Base-by-base conservation (phyloP, 2,888 invertebrate genomes). In the Drosophila prolongata region DNA sequence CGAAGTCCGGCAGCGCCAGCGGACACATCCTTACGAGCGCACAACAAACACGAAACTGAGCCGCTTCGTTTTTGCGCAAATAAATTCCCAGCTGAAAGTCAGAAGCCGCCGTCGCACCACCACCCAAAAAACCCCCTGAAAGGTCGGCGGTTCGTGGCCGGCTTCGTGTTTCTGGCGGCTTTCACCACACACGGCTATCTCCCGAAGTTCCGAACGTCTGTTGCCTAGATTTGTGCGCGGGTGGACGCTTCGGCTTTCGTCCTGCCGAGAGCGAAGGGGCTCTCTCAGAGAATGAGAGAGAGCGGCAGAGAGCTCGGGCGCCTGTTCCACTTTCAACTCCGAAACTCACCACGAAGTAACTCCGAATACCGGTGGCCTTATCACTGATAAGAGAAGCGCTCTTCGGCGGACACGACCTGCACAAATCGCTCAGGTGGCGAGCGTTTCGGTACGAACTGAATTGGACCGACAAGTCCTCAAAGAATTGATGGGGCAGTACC, bases 41-140 rank as follows among this genome's bases (percentile, higher is more conserved):
- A 90, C 90, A 85, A 88, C 87, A 89, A 91, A 91, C 90, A 91
- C 91, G 91, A 90, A 90, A 91, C 91, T 91, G 88, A 91, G 84
- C 67, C 75, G 61, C 84, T 82, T 89, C 87, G 89, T 86, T 89
- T 79, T 90, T 83, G 80, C 88, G 72, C 79, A 78, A 86, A 87
- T 81, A 79, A 84, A 82, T 85, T 81, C 58, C 58, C 58, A 59
- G 58, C 53, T 52, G 10, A 50, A 76, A 77, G 72, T 74, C 79
- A 77, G 69, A 67, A 47, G 58, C 56, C 50, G 44, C 56, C 55
- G 44, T 16, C 30, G 44, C 14, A 47, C 50, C 53, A 50, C 50
- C 61, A 57, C 43, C 53, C 42, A 24, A 9, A 13, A n/a, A 16
- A 43, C 50, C 34, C 27, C 38, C 42, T 50, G 27, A 9, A 59